Base-by-base conservation (phyloP, 2,888 invertebrate genomes). In the Thymelicus acteon region DNA sequence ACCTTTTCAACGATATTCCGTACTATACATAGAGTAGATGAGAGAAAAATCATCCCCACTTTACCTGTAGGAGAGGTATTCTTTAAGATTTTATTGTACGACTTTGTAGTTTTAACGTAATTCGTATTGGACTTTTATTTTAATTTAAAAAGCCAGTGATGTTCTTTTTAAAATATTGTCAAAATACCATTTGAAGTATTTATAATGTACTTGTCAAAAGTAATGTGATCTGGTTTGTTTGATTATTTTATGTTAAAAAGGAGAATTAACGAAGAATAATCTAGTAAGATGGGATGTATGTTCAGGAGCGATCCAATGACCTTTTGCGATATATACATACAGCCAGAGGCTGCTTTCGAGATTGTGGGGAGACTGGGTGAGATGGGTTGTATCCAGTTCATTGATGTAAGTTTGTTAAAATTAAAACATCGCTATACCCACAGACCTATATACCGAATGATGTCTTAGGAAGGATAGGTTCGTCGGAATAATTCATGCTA, bases 261-360 rank as follows among this genome's bases (percentile, higher is more conserved):
- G 54, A 24, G 24, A 24, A n/a, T n/a, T n/a, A 54, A 54, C 49
- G 2, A 39, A 39, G 6, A 24, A 37, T n/a, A 58, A 6, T 57
- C 37, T 7, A 37, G 6, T 15, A 78, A 72, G 72, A 90, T 91
- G 90, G 86, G 87, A 24, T 82, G 75, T 67, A 95, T 98, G 95
- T 96, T 97, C 80, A 95, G 98, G 68, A 97, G 97, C 85, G 97
- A 97, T 83, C 94, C 95, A 79, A 98, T 98, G 98, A 95, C 96
- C 48, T 93, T 97, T 78, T 97, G 97, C 90, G 98, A 98, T 87
- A 95, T 99, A 82, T 98, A 97, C 86, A 95, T 99, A 73, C 98
- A 98, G 85, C 97, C 98, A 3, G 98, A 99, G 88, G 96, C 98
- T 0, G 98, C 98, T 0, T 99, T 98, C 86, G 96, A 96, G 74